Conservation (phyloP, 2,797 vertebrate species). For the Moxostoma hubbsi region DNA sequence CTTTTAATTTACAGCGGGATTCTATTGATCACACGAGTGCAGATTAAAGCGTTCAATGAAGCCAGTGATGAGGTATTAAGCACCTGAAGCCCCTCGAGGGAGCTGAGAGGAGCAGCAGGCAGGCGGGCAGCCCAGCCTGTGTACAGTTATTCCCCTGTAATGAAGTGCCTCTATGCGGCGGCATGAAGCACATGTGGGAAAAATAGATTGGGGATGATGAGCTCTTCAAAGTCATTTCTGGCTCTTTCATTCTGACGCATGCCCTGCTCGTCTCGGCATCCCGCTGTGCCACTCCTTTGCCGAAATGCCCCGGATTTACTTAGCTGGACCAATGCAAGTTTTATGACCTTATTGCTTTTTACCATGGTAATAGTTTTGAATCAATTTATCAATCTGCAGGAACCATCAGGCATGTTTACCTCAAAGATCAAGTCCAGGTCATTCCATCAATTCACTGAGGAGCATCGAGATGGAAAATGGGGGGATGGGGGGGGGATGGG, state of each 20-base stretch:
- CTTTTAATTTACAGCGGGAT: slow-evolving; percentile 99
- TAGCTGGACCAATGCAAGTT: slow-evolving; percentile 97
- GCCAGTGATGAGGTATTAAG: slow-evolving; percentile 99
- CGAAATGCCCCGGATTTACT: slow-evolving; percentile 97
- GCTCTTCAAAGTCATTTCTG: slow-evolving; percentile 99
- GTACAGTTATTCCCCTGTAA: slow-evolving; percentile 99
- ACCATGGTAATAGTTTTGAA: slow-evolving; percentile 99
- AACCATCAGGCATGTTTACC: slow-evolving; percentile 97
- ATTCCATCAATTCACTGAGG: slow-evolving; percentile 96
- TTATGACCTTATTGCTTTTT: slow-evolving; percentile 99
- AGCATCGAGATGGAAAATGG: slow-evolving; percentile 87
- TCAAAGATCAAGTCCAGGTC: slow-evolving; percentile 99
- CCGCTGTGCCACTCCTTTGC: slow-evolving; percentile 82
- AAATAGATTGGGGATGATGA: slow-evolving; percentile 99
- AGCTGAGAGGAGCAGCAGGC: slow-evolving; percentile 79
- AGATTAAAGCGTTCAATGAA: slow-evolving; percentile 99
- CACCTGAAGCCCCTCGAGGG: slow-evolving; percentile 93
- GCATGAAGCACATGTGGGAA: slow-evolving; percentile 96
- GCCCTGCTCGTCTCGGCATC: slow-evolving; percentile 83
- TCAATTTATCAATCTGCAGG: slow-evolving; percentile 99
- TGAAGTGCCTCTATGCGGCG: slow-evolving; percentile 99
- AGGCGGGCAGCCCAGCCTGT: slow-evolving; percentile 78
- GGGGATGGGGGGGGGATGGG: too few relatives aligned
- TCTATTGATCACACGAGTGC: slow-evolving; percentile 99
- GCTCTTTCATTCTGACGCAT: slow-evolving; percentile 98